Base-by-base conservation (phyloP, 2,113 vertebrate genomes). In the Microtus richardsoni region DNA sequence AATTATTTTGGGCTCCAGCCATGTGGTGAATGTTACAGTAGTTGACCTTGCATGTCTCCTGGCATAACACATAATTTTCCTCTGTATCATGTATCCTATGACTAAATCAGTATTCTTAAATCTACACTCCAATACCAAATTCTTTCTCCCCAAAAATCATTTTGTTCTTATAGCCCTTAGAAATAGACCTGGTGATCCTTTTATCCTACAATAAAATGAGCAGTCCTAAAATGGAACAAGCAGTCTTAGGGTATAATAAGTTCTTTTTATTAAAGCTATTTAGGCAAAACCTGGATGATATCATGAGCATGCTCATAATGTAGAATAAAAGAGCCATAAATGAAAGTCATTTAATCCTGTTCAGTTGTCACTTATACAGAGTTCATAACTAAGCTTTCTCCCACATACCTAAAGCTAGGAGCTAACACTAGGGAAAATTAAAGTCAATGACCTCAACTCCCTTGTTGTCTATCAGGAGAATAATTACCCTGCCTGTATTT, bases 121-220 rank as follows among this genome's bases (percentile, higher is more conserved):
- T 89, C n/a, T 89, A 95, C 62, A 89, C 47, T 82, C 66, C 19
- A 92, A 30, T 77, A 90, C n/a, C 49, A 93, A 94, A 41, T 33
- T 88, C 36, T 26, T 7, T 21, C 22, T 19, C 26, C 26, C 4
- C 36, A 41, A 44, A 78, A 96, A 86, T 62, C 33, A 85, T 88
- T 66, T 88, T 93, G 54, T 92, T 95, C 49, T 17, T n/a, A 75
- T 0, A 95, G n/a, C 64, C 44, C n/a, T 94, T 92, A 39, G 44
- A 86, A 96, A 87, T 44, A 36, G 54, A 74, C 52, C 66, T 89
- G 95, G 70, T 71, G 78, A 95, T 92, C 52, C 52, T 86, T 92
- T 97, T 86, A 94, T 87, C 36, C 84, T 91, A 33, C 68, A 96
- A 93, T 49, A 94, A 95, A 97, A 94, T 89, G n/a, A 95, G 93